Percentiles rank a stretch among this genome's conserved stretches.
Evolutionary conservation across 1,140 invertebrate genomes (phyloP).

Genomic region (Heliconius melpomene): DNA sequence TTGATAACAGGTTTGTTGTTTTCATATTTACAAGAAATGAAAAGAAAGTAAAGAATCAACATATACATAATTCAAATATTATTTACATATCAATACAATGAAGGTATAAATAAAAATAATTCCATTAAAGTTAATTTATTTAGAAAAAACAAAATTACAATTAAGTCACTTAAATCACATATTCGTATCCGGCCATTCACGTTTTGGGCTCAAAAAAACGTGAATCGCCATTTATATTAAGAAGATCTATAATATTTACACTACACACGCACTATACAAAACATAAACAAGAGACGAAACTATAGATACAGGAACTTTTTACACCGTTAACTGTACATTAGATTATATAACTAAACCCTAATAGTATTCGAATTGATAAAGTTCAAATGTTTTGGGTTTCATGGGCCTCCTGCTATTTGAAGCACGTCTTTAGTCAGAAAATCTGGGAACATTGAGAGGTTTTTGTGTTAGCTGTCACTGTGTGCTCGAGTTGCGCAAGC

Average conservation of each 20-base stretch:
- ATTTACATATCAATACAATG: background rate
- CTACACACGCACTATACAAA: constrained; percentile 42
- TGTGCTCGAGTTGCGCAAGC: constrained; percentile 83
- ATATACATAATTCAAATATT: background rate
- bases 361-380: constrained; percentile 56
- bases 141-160: constrained; percentile 43
- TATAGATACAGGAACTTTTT: constrained; percentile 65
- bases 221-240: constrained; percentile 56
- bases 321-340: constrained; percentile 51
- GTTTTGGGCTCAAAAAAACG: constrained; percentile 79
- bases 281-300: constrained; percentile 37
- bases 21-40: background rate
- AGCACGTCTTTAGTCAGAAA: constrained; percentile 79
- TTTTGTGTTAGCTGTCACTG: constrained; percentile 73
- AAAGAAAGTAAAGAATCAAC: background rate
- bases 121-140: constrained; percentile 51
- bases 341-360: constrained; percentile 12
- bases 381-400: constrained; percentile 72
- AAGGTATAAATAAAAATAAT: background rate
- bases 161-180: constrained; percentile 47
- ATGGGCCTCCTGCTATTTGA: constrained; percentile 71
- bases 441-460: constrained; percentile 80
- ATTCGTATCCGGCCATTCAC: constrained; percentile 50
- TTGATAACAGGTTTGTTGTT: background rate
- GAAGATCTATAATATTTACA: constrained; percentile 59